Base-by-base conservation (phyloP, 2,113 vertebrate species). In the Microtus montanus region DNA sequence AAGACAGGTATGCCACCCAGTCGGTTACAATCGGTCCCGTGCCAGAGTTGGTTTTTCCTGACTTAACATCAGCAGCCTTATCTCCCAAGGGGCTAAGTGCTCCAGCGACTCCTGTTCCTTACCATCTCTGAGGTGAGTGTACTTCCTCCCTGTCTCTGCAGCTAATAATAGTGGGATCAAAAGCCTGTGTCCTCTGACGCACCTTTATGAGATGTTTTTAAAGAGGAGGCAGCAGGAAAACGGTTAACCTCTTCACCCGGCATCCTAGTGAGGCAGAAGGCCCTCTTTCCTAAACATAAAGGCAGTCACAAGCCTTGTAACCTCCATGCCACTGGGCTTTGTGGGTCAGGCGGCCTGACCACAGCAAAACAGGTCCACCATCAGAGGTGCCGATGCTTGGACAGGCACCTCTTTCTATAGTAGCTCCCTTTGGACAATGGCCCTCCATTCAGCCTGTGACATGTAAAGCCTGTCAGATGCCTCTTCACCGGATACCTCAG, bases 111-210 rank as follows among this genome's bases (percentile, higher is more conserved):
- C 0, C 5, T 26, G 74, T n/a, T 49, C 61, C 30, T 89, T 44
- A 0, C 64, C 82, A 38, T 41, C 63, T 77, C 68, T 44, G 19
- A 82, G 20, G 1, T 2, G 54, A 80, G 24, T 19, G 13, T 64
- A 12, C 26, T 52, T 83, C 93, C 35, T 49, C 87, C 38, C 35
- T 70, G 24, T 52, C 87, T 87, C 73, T 14, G 86, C 77, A 89
- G n/a, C 44, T 83, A 92, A 82, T 89, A 38, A 58, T 80, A 93
- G 61, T 63, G 63, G 71, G 30, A 71, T 47, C 71, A 77, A 80
- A 95, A 82, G 80, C 64, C 44, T 58, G 64, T 61, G 93, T 92
- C 89, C 92, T 93, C 77, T 74, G 90, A 90, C 41, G 86, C 33
- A 33, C 20, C 38, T 90, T 92, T 87, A 93, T 28, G 28, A 97